Evolutionary conservation across 2,888 invertebrate genomes (phyloP).

Genomic region (Odontocerum albicorne): DNA sequence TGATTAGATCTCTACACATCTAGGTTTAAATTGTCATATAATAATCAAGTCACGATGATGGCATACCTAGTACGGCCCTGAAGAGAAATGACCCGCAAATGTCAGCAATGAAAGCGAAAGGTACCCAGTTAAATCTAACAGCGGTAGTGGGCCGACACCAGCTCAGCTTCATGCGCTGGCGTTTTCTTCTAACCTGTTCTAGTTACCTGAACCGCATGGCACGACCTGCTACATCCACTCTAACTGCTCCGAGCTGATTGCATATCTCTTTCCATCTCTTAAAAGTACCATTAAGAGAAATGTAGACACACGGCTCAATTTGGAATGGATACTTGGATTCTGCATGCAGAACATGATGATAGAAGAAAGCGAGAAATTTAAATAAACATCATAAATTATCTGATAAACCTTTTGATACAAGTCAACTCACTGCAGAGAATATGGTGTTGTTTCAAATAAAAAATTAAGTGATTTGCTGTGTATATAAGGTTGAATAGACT

Average conservation of each 20-base stretch:
- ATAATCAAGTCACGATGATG: no score
- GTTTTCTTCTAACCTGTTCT: not conserved
- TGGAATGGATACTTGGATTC: no score
- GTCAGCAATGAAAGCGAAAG: slow-evolving; percentile 32
- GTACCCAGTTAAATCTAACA: slow-evolving; percentile 15
- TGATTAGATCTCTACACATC: no score
- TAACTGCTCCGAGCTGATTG: not conserved
- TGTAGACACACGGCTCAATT: not conserved
- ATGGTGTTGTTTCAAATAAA: no score
- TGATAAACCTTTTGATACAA: not conserved
- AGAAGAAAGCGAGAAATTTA: not conserved
- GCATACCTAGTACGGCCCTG: not conserved
- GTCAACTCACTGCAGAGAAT: no score
- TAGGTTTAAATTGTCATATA: no score
- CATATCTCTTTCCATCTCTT: not conserved
- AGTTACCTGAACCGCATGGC: not conserved
- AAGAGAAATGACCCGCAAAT: slow-evolving; percentile 19
- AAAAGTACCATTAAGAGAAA: no score
- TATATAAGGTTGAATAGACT: no score
- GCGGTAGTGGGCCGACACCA: not conserved
- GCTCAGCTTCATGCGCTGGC: not conserved
- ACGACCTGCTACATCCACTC: not conserved
- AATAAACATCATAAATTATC: not conserved
- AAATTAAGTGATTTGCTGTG: no score
- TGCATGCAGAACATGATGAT: not conserved